These are phyloP conservation scores for Nothobranchius kuhntae DNA, from an alignment of 2,113 vertebrate species.

Conservation along the genomic window DNA sequence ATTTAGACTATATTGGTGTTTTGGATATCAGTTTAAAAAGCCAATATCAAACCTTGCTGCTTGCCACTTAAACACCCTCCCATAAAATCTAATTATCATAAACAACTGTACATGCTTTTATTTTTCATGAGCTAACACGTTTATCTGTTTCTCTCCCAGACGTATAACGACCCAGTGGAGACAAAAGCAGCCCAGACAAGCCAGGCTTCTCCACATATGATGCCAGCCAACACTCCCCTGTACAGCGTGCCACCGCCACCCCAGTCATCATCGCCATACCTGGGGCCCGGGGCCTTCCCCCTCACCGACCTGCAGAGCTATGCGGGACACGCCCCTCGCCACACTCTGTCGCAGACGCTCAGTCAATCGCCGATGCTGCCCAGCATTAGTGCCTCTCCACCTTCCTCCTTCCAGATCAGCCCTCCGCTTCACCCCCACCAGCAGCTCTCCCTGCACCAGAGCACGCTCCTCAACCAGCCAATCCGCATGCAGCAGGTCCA, in stretches of 20 bases:
- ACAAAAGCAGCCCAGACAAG: slow-evolving; percentile 85
- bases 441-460: slow-evolving; percentile 95
- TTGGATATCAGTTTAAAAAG: no score
- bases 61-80: no score
- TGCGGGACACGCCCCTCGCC: slow-evolving; percentile 85
- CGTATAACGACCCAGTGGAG: slow-evolving; percentile 90
- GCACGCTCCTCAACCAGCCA: slow-evolving; percentile 91
- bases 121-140: neutral
- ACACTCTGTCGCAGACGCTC: slow-evolving; percentile 87
- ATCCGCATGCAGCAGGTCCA: slow-evolving; percentile 96
- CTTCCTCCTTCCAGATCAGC: slow-evolving; percentile 94
- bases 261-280: slow-evolving; percentile 88
- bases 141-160: slow-evolving; percentile 72
- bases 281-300: slow-evolving; percentile 90
- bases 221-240: slow-evolving; percentile 88
- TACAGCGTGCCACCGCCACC: slow-evolving; percentile 89
- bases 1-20: no score
- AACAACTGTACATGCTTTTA: no score
- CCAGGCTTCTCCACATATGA: slow-evolving; percentile 92
- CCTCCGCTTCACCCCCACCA: slow-evolving; percentile 90
- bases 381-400: slow-evolving; percentile 93
- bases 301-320: slow-evolving; percentile 94
- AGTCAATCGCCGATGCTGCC: slow-evolving; percentile 93
- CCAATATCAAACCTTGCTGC: no score
- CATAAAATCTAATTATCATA: no score